Conservation (phyloP, 2,797 vertebrate genomes). For the Steatocranus sp. region DNA sequence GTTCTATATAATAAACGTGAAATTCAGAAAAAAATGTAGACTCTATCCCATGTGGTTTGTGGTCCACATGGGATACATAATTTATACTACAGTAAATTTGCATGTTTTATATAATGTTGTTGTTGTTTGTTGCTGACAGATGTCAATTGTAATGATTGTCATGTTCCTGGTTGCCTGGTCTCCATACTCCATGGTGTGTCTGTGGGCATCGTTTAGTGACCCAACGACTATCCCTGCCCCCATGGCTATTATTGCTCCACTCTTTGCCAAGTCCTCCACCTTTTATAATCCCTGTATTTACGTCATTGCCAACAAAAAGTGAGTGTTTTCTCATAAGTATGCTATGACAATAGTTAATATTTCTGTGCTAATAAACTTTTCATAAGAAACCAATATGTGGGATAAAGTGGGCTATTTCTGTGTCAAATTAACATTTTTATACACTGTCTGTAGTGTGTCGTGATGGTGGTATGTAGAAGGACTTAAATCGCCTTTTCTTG, state of each 20-base stretch:
- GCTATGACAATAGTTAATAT: background rate
- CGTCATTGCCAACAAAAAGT: constrained; percentile 95
- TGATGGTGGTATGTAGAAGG: background rate
- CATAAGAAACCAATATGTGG: background rate
- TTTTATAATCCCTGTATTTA: constrained; percentile 99
- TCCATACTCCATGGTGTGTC: constrained; percentile 92
- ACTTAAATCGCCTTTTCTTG: background rate
- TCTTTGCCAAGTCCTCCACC: constrained; percentile 97
- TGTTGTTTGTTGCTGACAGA: constrained; percentile 71
- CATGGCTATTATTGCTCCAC: constrained; percentile 93
- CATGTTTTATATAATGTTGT: background rate
- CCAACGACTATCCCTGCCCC: constrained; percentile 86
- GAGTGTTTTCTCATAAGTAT: constrained; percentile 39
- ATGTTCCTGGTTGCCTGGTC: constrained; percentile 98
- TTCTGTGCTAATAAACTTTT: background rate
- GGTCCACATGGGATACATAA: background rate
- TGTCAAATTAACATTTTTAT: background rate
- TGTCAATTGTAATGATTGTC: constrained; percentile 95
- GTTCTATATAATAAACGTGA: background rate
- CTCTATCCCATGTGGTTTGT: background rate
- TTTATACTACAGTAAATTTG: background rate
- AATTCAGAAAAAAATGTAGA: background rate
- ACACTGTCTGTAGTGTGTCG: too few relatives aligned
- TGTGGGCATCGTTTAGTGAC: constrained; percentile 95
- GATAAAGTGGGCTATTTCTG: background rate